A percentile compares a stretch with the other conserved stretches of the same genome.
Conservation (phyloP, 1,140 invertebrate species). For the Brachionus rubens region DNA sequence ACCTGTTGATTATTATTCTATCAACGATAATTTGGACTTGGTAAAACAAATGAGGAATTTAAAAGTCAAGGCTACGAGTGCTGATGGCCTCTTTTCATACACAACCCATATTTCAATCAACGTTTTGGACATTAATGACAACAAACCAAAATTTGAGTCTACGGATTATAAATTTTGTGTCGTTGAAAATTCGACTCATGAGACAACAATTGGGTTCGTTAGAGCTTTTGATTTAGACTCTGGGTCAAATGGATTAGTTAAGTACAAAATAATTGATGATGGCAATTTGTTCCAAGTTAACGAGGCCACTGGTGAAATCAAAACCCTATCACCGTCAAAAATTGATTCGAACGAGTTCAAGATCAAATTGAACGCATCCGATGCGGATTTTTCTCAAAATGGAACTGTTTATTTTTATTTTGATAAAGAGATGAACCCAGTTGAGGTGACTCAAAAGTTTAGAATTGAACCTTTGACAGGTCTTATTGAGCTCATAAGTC, state of each 20-base stretch:
- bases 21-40: neutral
- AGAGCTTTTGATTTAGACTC: slow-evolving; percentile 17
- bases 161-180: slow-evolving; percentile 35
- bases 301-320: slow-evolving; percentile 14
- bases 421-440: neutral
- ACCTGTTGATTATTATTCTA: slow-evolving; percentile 20
- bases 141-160: slow-evolving; percentile 21
- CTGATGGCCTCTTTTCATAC: slow-evolving; percentile 23
- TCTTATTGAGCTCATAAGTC: neutral
- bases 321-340: neutral
- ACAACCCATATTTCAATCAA: slow-evolving; percentile 18
- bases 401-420: slow-evolving; percentile 34
- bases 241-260: slow-evolving; percentile 30
- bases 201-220: neutral
- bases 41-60: slow-evolving; percentile 26
- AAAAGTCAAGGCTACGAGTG: neutral
- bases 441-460: slow-evolving; percentile 16
- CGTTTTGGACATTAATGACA: slow-evolving; percentile 33
- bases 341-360: slow-evolving; percentile 27
- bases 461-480: slow-evolving; percentile 37
- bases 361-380: neutral
- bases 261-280: slow-evolving; percentile 2
- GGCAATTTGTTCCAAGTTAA: slow-evolving; percentile 3
- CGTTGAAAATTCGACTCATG: slow-evolving; percentile 8
- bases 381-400: slow-evolving; percentile 14